phyloP scores from a whole-genome alignment of 2,888 invertebrate species.

The Eledone cirrhosa region DNA sequence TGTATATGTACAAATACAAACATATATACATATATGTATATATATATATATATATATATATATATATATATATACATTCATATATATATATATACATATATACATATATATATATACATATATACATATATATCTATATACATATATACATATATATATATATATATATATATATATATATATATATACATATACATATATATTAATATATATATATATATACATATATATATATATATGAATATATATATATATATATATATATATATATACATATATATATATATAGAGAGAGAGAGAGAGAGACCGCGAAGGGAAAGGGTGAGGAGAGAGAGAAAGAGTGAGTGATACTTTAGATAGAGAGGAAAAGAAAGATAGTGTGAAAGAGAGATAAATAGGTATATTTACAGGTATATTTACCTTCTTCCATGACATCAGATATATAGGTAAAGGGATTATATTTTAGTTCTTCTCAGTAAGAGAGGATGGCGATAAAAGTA shows the following conservation, averaged over 20 bases:
- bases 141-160: background rate
- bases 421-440: too few species aligned
- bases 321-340: background rate
- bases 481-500: too few species aligned
- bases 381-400: background rate
- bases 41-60: background rate
- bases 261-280: background rate
- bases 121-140: background rate
- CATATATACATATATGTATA: conserved; percentile 6
- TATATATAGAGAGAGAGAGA: conserved; percentile 3
- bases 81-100: background rate
- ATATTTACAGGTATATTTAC: too few species aligned
- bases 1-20: too few species aligned
- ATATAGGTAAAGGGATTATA: too few species aligned
- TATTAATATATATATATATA: background rate
- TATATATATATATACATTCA: background rate
- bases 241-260: background rate
- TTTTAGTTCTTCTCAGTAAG: too few species aligned
- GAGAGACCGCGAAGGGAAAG: background rate
- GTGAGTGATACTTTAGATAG: too few species aligned
- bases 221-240: background rate
- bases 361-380: background rate
- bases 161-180: background rate
- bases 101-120: background rate
- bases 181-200: background rate